Base-by-base conservation (phyloP, 2,113 vertebrate species). In the Heterochromis multidens region DNA sequence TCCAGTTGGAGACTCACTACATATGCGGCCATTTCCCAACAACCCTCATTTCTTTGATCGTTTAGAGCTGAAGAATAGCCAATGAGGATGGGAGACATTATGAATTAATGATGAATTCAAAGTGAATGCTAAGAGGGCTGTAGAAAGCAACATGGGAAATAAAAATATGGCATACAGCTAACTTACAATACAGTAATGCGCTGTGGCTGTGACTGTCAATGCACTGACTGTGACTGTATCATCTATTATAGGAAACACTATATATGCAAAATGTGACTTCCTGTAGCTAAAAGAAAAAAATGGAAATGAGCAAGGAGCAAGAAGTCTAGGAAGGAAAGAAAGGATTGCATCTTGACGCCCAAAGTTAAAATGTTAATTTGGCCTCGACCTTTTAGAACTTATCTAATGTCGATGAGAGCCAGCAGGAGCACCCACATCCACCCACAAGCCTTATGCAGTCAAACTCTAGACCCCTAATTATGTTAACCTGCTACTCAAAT, bases 291-390 rank as follows among this genome's bases (percentile, higher is more conserved):
- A 63, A 43, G 2, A 29, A 21, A 74, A 74, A 74, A 54, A 74
- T 74, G 27, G 46, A 74, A 40, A 35, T 58, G 25, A 46, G 57
- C 14, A 77, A 72, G 13, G 10, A 79, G n/a, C 49, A 23, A 33
- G 40, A 74, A 49, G 72, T 54, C 54, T 79, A 81, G 12, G 19
- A 70, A n/a, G 11, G 21, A 76, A 59, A 61, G 37, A 61, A 16
- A 87, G 13, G 19, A 57, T 80, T 70, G 57, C 67, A 80, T 84
- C 86, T 82, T 79, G 84, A 87, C 31, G 14, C 43, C 61, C 4
- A 19, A 54, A 81, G 81, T 86, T 80, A 85, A 92, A 94, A 93
- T 92, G 83, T 94, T 90, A 94, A 92, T 92, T 67, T 80, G 70
- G 63, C 81, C 63, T 87, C 54, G 62, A 90, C 90, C 89, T 92